Base-by-base conservation (phyloP, 2,888 invertebrate genomes). In the Acronicta leporina region DNA sequence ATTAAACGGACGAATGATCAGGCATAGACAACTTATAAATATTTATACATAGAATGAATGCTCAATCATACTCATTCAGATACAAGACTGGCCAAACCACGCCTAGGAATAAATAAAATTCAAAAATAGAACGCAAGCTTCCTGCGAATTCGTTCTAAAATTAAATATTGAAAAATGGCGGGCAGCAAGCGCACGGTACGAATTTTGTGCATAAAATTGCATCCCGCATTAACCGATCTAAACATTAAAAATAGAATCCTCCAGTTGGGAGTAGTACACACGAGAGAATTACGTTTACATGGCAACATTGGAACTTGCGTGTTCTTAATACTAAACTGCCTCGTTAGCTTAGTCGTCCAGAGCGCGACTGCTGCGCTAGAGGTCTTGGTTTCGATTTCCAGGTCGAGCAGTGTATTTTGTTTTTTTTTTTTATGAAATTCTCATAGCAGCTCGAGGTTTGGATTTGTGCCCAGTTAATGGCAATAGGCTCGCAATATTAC, bases 121-220 rank as follows among this genome's bases (percentile, higher is more conserved):
- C 85, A 74, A 85, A 91, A 89, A 89, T 90, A 90, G 91, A 87
- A 81, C 83, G 80, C 64, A 54, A 82, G 91, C 87, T 91, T 91
- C 91, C 92, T 89, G 90, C 87, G 88, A 89, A 88, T 86, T 85
- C 79, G 75, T 84, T 88, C 91, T 92, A 92, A 89, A 92, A 86
- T 90, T 91, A 87, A 87, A 90, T 86, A 75, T 85, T 88, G 75
- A 88, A 91, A 91, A 90, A 91, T 91, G 92, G 85, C 85, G 54
- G 80, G 68, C 78, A 55, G 89, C 87, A 73, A 79, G 84, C 87
- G 85, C 84, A 65, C 73, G 70, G 42, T 83, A 86, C 84, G 87
- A 90, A 77, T 88, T 92, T 93, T 92, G 91, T 90, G 89, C 94
- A 93, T 94, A 94, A 94, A 94, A 94, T 89, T 93, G 92, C 91